Base-by-base conservation (phyloP, 2,113 vertebrate species). In the Tyrannus savana region DNA sequence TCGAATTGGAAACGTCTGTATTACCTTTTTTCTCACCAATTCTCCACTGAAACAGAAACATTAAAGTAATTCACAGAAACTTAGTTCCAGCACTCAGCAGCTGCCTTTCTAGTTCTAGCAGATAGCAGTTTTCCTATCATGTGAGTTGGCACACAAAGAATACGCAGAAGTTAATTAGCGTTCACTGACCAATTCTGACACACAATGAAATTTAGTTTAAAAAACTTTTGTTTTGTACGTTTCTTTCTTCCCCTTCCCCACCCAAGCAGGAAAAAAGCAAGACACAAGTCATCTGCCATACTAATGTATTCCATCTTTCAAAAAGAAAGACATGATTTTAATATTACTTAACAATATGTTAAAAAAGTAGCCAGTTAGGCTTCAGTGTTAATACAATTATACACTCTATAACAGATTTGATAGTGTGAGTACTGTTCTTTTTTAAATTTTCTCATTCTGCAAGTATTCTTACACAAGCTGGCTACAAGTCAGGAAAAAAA, bases 301-400 rank as follows among this genome's bases (percentile, higher is more conserved):
- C 99, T 99, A 99, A 99, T 99, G 99, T 99, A 99, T 99, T 99
- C 99, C 99, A 99, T 99, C 99, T 99, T 99, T 99, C 99, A 99
- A 99, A 99, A 99, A 99, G 99, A 99, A 99, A 99, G 99, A 99
- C 98, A 99, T 99, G 99, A 99, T 98, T 99, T 99, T 99, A 99
- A 99, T 99, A 99, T 99, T 99, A 99, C 99, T 99, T 99, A 99
- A 99, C 99, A 99, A 99, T 99, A 99, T 99, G 99, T 99, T 99
- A 99, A 99, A 98, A 99, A 99, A 99, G 99, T 99, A 99, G 99
- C 99, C 99, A 98, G 98, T 98, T 98, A 98, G 99, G 99, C 99
- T 99, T 99, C 99, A 99, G 99, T 99, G 99, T 99, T 99, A 99
- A 99, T 99, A 99, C 99, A 99, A 99, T 98, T 99, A 99, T 98